Evolutionary conservation across 2,797 vertebrate species (phyloP), one percentile per base, ranked within the genome.

Genomic region (Anguilla pacifica): DNA sequence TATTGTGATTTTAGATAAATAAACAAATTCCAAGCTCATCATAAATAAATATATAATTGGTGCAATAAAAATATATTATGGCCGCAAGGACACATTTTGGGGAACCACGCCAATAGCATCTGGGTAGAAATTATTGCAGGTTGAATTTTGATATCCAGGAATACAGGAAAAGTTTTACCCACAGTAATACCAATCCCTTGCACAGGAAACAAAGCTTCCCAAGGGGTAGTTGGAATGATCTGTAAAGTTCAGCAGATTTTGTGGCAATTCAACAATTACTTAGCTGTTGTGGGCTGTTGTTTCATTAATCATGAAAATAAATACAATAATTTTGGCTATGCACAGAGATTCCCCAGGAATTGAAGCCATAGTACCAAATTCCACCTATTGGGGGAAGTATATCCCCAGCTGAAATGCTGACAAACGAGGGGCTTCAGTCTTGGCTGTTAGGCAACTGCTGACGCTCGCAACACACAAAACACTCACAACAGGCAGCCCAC

Each of bases 321-420:
- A 59, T 59, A 17, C 15, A 59, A 3, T 28, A 0, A n/a, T 70
- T 25, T 70, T 28, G n/a, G 7, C n/a, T 15, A 77, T 13, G 72
- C 72, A 17, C 64, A 39, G 72, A 39, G 31, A 39, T 39, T 39
- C 35, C 35, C 31, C 11, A 77, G 39, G 1, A 39, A 35, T 3
- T 17, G 10, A 77, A 39, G 35, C 13, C 4, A 77, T 43, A 81
- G 39, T 81, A 81, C 77, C 39, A 81, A 43, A 81, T 49, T 22
- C 17, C 2, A 49, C 43, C 77, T 39, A 81, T 22, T 19, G 77
- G 77, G 77, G 77, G 77, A 35, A 81, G 39, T 17, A 81, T 46
- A 81, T 81, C 77, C 5, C 43, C 77, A 81, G 39, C 77, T 81
- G 77, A 46, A 81, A 81, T 39, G 2, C 77, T 46, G 77, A 46